These are phyloP conservation scores for Thereva unica DNA, from an alignment of 2,888 invertebrate species.

Conservation along the genomic window DNA sequence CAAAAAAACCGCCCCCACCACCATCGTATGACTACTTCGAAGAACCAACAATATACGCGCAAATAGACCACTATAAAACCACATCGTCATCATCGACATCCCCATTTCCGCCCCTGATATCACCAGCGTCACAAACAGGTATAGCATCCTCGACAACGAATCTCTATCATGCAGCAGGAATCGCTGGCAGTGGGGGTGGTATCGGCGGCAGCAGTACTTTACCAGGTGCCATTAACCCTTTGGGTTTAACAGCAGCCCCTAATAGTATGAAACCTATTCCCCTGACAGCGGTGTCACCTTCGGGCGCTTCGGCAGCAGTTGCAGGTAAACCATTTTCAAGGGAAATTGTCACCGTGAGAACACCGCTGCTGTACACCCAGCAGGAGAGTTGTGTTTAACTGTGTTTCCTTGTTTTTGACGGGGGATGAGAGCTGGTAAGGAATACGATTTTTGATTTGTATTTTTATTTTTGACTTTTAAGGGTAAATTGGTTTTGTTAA, in stretches of 20 bases:
- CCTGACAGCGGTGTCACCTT: conserved; percentile 25
- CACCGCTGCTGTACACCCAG: conserved; percentile 68
- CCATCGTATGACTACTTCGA: conserved; percentile 60
- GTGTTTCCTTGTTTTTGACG: conserved; percentile 38
- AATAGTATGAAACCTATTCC: conserved; percentile 29
- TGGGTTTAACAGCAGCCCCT: conserved; percentile 16
- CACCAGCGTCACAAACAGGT: conserved; percentile 7
- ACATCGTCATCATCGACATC: conserved; percentile 51
- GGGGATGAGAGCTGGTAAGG: no score
- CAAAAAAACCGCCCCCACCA: conserved; percentile 46
- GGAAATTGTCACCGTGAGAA: conserved; percentile 70
- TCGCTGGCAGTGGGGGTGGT: conserved; percentile 38
- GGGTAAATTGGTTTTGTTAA: no score
- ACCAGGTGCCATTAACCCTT: conserved; percentile 45
- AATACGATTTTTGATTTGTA: no score
- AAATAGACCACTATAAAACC: conserved; percentile 71
- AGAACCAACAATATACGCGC: conserved; percentile 74
- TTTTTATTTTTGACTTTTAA: no score
- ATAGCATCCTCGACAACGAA: conserved; percentile 27
- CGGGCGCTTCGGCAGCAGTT: conserved; percentile 15
- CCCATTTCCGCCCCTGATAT: conserved; percentile 59
- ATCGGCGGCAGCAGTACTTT: conserved; percentile 47
- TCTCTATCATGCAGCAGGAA: conserved; percentile 44
- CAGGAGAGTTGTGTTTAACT: conserved; percentile 72
- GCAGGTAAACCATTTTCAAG: conserved; percentile 57